Base-by-base conservation (phyloP, 2,888 invertebrate species). In the Lutraria lutraria region DNA sequence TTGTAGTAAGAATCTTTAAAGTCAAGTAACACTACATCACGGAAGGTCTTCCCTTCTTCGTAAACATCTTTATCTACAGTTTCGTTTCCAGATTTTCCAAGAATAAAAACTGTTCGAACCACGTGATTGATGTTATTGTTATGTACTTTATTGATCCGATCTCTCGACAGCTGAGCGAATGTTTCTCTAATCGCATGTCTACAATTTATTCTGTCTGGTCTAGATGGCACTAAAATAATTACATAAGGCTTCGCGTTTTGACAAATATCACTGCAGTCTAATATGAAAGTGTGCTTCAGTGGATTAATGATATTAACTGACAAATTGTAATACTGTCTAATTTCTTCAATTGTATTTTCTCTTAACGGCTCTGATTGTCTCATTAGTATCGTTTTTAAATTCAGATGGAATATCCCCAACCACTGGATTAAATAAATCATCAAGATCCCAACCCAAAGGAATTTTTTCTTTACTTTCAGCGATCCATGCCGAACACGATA, bases 1-100 rank as follows among this genome's bases (percentile, higher is more conserved):
- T 85, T 85, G 29, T 85, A 53, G 54, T 85, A 85, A 53, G 79
- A 56, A 34, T 85, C 85, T 31, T 15, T 54, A 29, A 85, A 79
- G 21, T 85, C 85, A 12, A 85, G n/a, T 25, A 54, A 31, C 29
- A 85, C 85, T 21, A 85, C 76, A 19, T 85, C 85, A 8, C 53
- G 19, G 21, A 31, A 79, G 13, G 4, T 56, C 0, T 31, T 8
- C 0, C 31, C 34, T 83, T 83, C 83, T 0, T 56, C 15, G 19
- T 34, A 34, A 13, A 63, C 34, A 60, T 63, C 43, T 34, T 8
- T 16, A 63, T 83, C 83, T 60, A 63, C 1, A 8, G 21, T 34
- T 43, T 56, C 54, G 34, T 34, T 56, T 34, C 10, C 8, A 63
- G 63, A 34, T 83, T 15, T 31, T 31, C 63, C 83, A 13, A 83